Percentiles rank a stretch among this genome's conserved stretches.
phyloP scores from a whole-genome alignment of 2,888 invertebrate genomes.

The Helleia helle region DNA sequence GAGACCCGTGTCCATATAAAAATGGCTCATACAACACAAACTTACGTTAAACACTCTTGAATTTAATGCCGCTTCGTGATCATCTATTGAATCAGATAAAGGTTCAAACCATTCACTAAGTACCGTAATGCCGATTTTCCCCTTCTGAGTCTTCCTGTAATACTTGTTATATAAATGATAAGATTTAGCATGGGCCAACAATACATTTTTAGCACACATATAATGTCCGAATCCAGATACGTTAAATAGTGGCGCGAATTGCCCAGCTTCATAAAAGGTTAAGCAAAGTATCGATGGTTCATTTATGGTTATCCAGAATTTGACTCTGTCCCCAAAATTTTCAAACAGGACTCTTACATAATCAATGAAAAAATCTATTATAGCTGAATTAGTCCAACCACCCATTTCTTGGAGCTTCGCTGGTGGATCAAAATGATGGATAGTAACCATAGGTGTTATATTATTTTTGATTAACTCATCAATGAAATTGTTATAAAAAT shows the following conservation, averaged over 20 bases:
- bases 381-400: slow-evolving; percentile 64
- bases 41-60: slow-evolving; percentile 43
- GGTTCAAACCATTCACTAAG: slow-evolving; percentile 23
- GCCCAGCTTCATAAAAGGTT: slow-evolving; percentile 42
- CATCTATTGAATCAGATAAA: slow-evolving; percentile 42
- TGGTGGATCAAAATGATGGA: slow-evolving; percentile 74
- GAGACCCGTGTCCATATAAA: too few species aligned
- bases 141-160: slow-evolving; percentile 35
- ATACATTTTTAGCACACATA: slow-evolving; percentile 63
- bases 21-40: not conserved
- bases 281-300: slow-evolving; percentile 71
- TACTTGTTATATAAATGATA: slow-evolving; percentile 53
- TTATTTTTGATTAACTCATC: slow-evolving; percentile 48
- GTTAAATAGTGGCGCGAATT: slow-evolving; percentile 36
- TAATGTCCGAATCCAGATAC: slow-evolving; percentile 25
- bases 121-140: slow-evolving; percentile 20
- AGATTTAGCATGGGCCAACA: slow-evolving; percentile 69
- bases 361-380: slow-evolving; percentile 60
- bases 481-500: slow-evolving; percentile 78
- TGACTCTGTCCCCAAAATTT: slow-evolving; percentile 73
- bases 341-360: slow-evolving; percentile 58
- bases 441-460: slow-evolving; percentile 73
- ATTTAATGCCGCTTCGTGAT: slow-evolving; percentile 47
- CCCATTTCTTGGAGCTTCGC: slow-evolving; percentile 68
- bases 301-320: slow-evolving; percentile 81